Evolutionary conservation across 2,797 vertebrate species (phyloP).

Genomic region (Okamejei kenojei): DNA sequence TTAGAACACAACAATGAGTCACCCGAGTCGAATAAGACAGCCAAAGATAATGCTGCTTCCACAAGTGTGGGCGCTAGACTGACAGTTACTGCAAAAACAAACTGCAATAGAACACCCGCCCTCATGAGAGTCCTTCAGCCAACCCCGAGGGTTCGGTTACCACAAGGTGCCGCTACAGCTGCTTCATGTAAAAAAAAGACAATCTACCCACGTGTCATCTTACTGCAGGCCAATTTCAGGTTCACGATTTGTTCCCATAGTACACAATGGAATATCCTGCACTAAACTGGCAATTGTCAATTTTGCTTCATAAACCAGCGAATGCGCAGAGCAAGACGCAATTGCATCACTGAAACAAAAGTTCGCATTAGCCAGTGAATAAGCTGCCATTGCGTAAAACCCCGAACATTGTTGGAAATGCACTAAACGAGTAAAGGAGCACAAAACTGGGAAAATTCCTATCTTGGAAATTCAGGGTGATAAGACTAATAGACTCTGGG

Average conservation of each 20-base stretch:
- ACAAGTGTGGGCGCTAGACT: no score
- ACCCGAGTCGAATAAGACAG: no score
- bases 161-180: no score
- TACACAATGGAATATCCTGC: background rate
- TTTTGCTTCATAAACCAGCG: background rate
- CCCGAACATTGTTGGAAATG: background rate
- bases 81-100: no score
- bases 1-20: no score
- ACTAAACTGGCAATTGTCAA: slow-evolving; percentile 10
- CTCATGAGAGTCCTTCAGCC: no score
- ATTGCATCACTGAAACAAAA: background rate
- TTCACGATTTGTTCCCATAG: slow-evolving; percentile 23
- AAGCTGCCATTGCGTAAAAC: background rate
- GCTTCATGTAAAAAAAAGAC: slow-evolving; percentile 43
- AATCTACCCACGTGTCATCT: slow-evolving; percentile 36
- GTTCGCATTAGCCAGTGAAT: background rate
- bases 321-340: background rate
- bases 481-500: background rate
- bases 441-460: background rate
- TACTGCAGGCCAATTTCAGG: slow-evolving; percentile 39
- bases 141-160: no score
- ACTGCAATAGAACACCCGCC: no score
- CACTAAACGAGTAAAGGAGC: background rate
- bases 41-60: no score
- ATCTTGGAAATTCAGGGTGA: background rate